Evolutionary conservation across 2,888 invertebrate species (phyloP).

Genomic region (Lepeophtheirus nordmannii): DNA sequence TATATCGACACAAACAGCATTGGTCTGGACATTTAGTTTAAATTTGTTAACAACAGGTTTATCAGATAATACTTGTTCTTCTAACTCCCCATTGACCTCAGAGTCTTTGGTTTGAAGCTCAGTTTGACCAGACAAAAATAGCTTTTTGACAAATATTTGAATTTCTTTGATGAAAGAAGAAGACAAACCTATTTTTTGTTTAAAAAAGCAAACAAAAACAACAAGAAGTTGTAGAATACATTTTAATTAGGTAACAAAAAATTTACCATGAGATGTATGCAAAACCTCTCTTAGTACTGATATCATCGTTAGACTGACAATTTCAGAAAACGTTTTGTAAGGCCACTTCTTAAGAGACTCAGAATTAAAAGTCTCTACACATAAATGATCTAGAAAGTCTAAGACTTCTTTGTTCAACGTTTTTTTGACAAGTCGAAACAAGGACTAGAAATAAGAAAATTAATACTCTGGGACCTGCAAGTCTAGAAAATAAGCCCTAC

Average conservation of each 20-base stretch:
- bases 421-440: constrained; percentile 63
- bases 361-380: constrained; percentile 57
- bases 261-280: constrained; percentile 57
- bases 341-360: constrained; percentile 55
- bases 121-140: constrained; percentile 60
- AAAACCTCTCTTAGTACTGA: constrained; percentile 75
- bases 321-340: constrained; percentile 87
- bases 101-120: constrained; percentile 36
- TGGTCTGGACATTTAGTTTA: constrained; percentile 87
- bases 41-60: constrained; percentile 59
- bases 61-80: constrained; percentile 52
- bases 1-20: constrained; percentile 90
- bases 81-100: constrained; percentile 65
- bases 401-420: constrained; percentile 67
- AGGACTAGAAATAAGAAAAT: constrained; percentile 42
- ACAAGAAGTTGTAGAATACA: constrained; percentile 13
- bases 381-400: constrained; percentile 64
- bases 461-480: background rate
- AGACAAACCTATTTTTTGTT: constrained; percentile 60
- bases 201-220: too few relatives aligned
- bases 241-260: background rate
- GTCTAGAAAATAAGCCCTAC: constrained; percentile 28
- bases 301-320: constrained; percentile 78
- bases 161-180: constrained; percentile 82
- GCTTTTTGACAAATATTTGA: constrained; percentile 67